Evolutionary conservation across 2,888 invertebrate genomes (phyloP), one percentile per base, ranked within the genome.

Genomic region (Leptopilina myrica): DNA sequence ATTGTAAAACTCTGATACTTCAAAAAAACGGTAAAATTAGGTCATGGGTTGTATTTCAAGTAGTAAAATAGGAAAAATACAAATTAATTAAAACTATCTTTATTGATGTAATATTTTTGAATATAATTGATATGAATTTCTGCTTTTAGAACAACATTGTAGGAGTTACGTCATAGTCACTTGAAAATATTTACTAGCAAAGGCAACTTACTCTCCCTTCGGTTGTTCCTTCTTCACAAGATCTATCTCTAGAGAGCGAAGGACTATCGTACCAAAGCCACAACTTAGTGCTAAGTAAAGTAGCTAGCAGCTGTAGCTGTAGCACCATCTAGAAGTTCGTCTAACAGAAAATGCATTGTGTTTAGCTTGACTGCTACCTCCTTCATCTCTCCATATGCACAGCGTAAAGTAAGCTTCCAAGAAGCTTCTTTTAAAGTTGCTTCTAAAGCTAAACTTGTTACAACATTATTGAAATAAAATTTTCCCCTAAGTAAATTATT

Each of bases 311-410:
- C 46, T 69, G 49, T 66, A 49, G 49, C 49, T 66, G 33, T 66
- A 15, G 14, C 49, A 69, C 20, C 20, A 49, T 15, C 67, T 12
- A 26, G 14, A 49, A 69, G 67, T 69, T 69, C 15, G 20, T 69
- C 67, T 49, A 49, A 7, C 49, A 20, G 49, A 69, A 69, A 49
- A 69, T 69, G 49, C 46, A 69, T 46, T 69, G 67, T 26, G 20
- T 43, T 69, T 69, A 69, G 12, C 11, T 49, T 26, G 49, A 69
- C 20, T 62, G n/a, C 62, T 62, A 62, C 15, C 62, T 62, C 14
- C 26, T 69, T 49, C 8, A 69, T 26, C 49, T 62, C 62, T 15
- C 20, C 62, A 15, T 62, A 62, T 62, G 15, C 20, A 20, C 62
- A 15, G 62, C 20, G 20, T 20, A 7, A 62, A 15, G 62, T 20